phyloP scores from a whole-genome alignment of 2,888 invertebrate genomes.

The Dione vanillae region DNA sequence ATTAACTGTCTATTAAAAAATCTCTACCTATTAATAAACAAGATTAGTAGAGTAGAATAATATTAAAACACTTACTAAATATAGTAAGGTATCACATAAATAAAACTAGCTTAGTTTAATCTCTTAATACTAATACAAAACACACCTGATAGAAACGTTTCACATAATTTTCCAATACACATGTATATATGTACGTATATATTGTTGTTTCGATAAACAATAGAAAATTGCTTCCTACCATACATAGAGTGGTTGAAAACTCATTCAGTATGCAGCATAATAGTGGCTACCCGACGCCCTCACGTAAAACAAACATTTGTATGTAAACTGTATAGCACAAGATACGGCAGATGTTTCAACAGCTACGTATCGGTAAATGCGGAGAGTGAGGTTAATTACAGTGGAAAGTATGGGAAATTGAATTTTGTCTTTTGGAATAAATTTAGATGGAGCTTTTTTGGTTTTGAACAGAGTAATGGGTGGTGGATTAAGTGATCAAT shows the following conservation, averaged over 20 bases:
- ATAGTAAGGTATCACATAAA: not conserved
- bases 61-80: too few relatives aligned
- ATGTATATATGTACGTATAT: not conserved
- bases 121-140: too few relatives aligned
- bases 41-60: too few relatives aligned
- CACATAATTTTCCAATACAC: not conserved
- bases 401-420: constrained; percentile 20
- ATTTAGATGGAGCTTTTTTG: not conserved
- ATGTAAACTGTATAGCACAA: constrained; percentile 44
- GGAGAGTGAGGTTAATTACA: constrained; percentile 34
- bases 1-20: too few relatives aligned
- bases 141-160: too few relatives aligned
- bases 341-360: constrained; percentile 37
- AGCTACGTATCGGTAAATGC: constrained; percentile 32
- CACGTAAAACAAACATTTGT: constrained; percentile 45
- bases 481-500: too few relatives aligned
- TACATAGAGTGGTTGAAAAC: constrained; percentile 17
- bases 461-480: not conserved
- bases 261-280: constrained; percentile 31
- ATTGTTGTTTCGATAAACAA: constrained; percentile 18
- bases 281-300: constrained; percentile 19
- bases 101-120: too few relatives aligned
- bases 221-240: constrained; percentile 20
- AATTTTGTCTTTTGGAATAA: not conserved
- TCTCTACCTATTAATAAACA: too few relatives aligned